These are phyloP conservation scores for Bradypus variegatus DNA, from an alignment of 2,797 vertebrate genomes.

Conservation along the genomic window DNA sequence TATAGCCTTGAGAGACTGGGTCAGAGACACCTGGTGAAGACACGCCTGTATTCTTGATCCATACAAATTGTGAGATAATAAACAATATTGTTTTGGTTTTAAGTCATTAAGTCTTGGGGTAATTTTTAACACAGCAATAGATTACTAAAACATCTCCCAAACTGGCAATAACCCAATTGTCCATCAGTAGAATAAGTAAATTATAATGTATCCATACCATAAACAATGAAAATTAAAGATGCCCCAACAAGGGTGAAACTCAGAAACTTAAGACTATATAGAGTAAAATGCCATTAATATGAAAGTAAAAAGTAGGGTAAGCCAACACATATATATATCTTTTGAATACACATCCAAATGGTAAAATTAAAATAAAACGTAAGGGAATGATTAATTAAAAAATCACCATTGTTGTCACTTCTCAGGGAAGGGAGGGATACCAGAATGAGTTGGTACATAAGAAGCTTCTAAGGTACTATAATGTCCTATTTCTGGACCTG, in stretches of 20 bases:
- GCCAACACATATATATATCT: background rate
- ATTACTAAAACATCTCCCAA: background rate
- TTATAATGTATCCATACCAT: background rate
- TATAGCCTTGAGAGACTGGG: background rate
- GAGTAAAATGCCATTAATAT: background rate
- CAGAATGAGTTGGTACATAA: background rate
- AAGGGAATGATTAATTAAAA: background rate
- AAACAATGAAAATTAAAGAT: background rate
- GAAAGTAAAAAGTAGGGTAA: background rate
- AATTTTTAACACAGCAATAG: background rate
- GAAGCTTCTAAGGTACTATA: background rate
- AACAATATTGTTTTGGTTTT: background rate
- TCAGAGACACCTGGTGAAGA: background rate
- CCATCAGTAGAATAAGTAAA: background rate
- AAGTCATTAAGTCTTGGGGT: background rate
- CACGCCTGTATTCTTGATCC: background rate
- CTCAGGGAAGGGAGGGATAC: background rate
- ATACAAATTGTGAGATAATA: background rate
- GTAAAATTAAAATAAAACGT: background rate
- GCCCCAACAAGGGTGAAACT: background rate
- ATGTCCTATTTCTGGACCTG: background rate
- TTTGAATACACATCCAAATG: background rate
- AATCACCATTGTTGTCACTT: background rate
- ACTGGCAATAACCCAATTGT: background rate
- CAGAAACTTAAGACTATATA: background rate